Evolutionary conservation across 2,888 invertebrate species (phyloP).

Genomic region (Trilocha varians): DNA sequence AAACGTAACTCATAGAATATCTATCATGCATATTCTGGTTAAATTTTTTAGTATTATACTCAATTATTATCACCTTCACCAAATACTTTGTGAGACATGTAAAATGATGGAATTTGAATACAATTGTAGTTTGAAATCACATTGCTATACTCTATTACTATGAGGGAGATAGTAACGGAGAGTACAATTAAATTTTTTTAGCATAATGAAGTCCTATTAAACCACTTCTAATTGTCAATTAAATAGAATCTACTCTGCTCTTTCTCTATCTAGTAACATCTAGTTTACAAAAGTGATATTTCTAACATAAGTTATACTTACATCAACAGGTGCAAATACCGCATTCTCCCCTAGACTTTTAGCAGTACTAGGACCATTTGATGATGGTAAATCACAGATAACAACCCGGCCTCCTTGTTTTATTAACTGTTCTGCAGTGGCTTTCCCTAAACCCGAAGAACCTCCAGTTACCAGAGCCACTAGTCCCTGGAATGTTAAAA

Average conservation of each 20-base stretch:
- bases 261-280: neutral
- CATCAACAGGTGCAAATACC: slow-evolving; percentile 89
- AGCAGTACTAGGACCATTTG: slow-evolving; percentile 86
- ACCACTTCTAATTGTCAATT: neutral
- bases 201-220: neutral
- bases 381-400: slow-evolving; percentile 89
- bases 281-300: neutral
- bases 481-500: slow-evolving; percentile 74
- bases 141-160: no score
- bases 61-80: no score
- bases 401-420: slow-evolving; percentile 89
- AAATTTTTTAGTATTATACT: no score
- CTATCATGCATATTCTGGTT: no score
- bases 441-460: slow-evolving; percentile 94
- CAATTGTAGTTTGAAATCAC: no score
- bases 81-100: no score
- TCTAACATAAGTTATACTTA: slow-evolving; percentile 45
- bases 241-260: neutral
- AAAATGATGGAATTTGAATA: no score
- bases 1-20: no score
- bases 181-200: no score
- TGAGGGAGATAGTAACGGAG: no score
- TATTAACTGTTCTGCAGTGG: slow-evolving; percentile 87
- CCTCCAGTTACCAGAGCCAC: slow-evolving; percentile 96
- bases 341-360: slow-evolving; percentile 81